Evolutionary conservation across 2,113 vertebrate genomes (phyloP), one percentile per base, ranked within the genome.

Genomic region (Clinocottus analis): DNA sequence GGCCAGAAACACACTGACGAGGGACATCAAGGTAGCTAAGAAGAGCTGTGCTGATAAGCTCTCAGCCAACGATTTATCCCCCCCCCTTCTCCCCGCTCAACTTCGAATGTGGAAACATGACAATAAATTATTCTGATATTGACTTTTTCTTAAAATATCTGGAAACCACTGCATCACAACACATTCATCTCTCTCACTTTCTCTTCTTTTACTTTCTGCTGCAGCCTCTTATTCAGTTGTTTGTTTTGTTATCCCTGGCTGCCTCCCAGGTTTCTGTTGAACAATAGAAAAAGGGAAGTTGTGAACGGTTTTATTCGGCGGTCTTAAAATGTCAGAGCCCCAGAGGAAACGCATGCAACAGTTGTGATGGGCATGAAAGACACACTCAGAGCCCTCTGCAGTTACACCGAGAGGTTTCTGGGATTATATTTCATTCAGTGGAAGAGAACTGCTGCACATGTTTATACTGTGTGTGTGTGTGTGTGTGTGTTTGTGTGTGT

Each of bases 311-410:
- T 12, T 1, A 33, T 71, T 3, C 2, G 39, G 2, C 23, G 2
- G 14, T 47, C 10, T 19, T 5, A 58, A 21, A 56, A 7, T 9
- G 49, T 51, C 17, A n/a, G n/a, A n/a, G n/a, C n/a, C 23, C 19
- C 5, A 35, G 25, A 51, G 2, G 3, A 25, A 56, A 21, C 5
- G 14, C 11, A 51, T n/a, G 19, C 25, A 59, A 45, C 53, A 31
- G 1, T 17, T 68, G 56, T 9, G 37, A 6, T 35, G 1, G 1
- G 43, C 16, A 10, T 23, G 14, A 27, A 39, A 1, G 14, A 25
- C 2, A 0, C 1, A 37, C 2, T 27, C 12, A n/a, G 25, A 35
- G 13, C n/a, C 10, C 13, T 9, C 16, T 11, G 3, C 7, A 4
- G 19, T 19, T 10, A 8, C 0, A 69, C 16, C 55, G 19, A 33